Conservation (phyloP, 92 coral and sea anemone genomes). For the Phenganax subtilis region DNA sequence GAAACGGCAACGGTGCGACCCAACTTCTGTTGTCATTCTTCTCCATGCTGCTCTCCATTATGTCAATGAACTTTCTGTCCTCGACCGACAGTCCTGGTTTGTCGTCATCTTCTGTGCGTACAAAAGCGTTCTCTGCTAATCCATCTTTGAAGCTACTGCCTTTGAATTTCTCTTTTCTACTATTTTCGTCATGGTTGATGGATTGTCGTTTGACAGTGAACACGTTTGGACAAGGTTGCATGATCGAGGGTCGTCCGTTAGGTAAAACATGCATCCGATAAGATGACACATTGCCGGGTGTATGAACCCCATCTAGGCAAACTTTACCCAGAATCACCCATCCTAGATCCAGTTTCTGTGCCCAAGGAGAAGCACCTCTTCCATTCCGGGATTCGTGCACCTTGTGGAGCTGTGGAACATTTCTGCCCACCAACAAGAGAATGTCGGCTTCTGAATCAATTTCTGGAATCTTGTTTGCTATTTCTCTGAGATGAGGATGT, state of each 20-base stretch:
- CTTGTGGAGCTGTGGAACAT: not conserved
- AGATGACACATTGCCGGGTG: constrained; percentile 25
- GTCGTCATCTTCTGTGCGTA: constrained; percentile 23
- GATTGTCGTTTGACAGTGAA: constrained; percentile 11
- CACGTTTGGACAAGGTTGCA: constrained; percentile 49
- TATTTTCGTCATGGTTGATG: not conserved
- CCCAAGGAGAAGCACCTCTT: no score
- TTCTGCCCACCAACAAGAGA: constrained; percentile 50
- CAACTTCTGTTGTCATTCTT: constrained; percentile 46
- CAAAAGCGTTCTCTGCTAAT: not conserved
- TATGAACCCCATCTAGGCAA: constrained; percentile 54
- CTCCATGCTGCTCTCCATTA: constrained; percentile 38
- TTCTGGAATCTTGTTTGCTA: constrained; percentile 44
- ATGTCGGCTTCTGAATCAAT: constrained; percentile 35
- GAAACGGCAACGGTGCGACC: constrained; percentile 50
- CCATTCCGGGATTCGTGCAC: no score
- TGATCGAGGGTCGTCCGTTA: constrained; percentile 46
- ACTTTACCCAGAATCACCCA: constrained; percentile 32
- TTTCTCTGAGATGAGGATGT: constrained; percentile 39
- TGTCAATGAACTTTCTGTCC: constrained; percentile 35
- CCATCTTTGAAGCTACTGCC: not conserved
- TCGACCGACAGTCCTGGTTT: constrained; percentile 28
- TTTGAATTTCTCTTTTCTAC: not conserved
- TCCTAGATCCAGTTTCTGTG: no score
- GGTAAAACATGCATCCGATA: constrained; percentile 48